A percentile compares a stretch with the other conserved stretches of the same genome.
Evolutionary conservation across 2,888 invertebrate genomes (phyloP).

Genomic region (Unio pictorum): DNA sequence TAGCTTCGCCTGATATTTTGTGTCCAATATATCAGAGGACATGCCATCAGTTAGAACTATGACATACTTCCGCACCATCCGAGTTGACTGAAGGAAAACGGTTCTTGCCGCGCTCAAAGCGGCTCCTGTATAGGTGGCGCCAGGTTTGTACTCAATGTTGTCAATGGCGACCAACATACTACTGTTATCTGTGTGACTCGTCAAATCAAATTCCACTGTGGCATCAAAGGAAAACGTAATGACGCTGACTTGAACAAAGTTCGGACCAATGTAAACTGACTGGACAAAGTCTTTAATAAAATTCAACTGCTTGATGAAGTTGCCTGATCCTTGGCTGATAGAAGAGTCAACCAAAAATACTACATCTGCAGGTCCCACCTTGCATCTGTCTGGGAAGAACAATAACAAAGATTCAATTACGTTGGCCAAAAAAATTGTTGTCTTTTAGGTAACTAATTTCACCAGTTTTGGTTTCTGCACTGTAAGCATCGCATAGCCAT

Average conservation of each 20-base stretch:
- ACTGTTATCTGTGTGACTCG: background rate
- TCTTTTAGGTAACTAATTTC: no score
- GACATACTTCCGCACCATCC: slow-evolving; percentile 9
- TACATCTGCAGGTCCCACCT: slow-evolving; percentile 1
- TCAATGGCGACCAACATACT: slow-evolving; percentile 3
- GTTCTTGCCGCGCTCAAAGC: slow-evolving; percentile 1
- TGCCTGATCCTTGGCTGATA: background rate
- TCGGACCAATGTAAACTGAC: slow-evolving; percentile 9
- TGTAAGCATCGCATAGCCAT: no score
- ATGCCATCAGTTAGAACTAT: slow-evolving; percentile 13
- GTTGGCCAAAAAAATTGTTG: no score
- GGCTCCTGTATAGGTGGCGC: slow-evolving; percentile 9
- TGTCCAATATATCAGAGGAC: slow-evolving; percentile 1
- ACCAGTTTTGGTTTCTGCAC: no score
- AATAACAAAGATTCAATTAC: no score
- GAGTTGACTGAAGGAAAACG: slow-evolving; percentile 1
- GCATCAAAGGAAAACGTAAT: slow-evolving; percentile 10
- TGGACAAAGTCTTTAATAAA: slow-evolving; percentile 11
- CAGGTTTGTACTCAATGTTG: slow-evolving; percentile 1
- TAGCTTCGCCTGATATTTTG: background rate
- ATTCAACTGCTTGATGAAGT: slow-evolving; percentile 6
- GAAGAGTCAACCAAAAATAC: slow-evolving; percentile 10
- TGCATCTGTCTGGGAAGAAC: no score
- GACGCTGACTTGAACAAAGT: slow-evolving; percentile 8
- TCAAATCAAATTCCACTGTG: slow-evolving; percentile 7